These are phyloP conservation scores for Opisthocomus hoazin DNA, from an alignment of 2,113 vertebrate genomes.

Conservation along the genomic window DNA sequence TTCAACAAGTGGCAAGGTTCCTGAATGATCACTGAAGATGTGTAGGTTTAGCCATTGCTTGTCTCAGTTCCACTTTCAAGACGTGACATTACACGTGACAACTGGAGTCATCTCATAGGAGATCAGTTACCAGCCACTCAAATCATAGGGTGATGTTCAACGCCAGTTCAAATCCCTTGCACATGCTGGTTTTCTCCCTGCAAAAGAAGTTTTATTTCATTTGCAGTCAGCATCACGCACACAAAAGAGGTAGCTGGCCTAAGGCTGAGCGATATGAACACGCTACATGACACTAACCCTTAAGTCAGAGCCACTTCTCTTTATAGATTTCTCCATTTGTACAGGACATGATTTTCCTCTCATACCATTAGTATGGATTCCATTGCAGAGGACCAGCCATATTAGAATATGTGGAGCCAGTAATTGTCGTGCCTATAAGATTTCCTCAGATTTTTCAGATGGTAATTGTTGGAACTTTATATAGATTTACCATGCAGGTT, in stretches of 20 bases:
- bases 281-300: background rate
- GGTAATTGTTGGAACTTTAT: too few relatives aligned
- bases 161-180: background rate
- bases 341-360: background rate
- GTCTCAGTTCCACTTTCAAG: background rate
- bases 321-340: background rate
- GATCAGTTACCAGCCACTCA: background rate
- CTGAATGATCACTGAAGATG: background rate
- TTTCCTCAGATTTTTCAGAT: background rate
- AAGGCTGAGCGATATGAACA: background rate
- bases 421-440: background rate
- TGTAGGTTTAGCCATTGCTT: background rate
- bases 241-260: background rate
- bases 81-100: background rate
- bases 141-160: background rate
- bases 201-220: background rate
- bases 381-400: background rate
- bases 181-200: background rate
- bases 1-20: background rate
- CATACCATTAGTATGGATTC: background rate
- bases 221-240: background rate
- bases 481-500: background rate
- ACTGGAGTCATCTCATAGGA: background rate
- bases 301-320: background rate
- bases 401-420: background rate